These are phyloP conservation scores for Crypturellus undulatus DNA, from an alignment of 2,113 vertebrate species.

Conservation along the genomic window DNA sequence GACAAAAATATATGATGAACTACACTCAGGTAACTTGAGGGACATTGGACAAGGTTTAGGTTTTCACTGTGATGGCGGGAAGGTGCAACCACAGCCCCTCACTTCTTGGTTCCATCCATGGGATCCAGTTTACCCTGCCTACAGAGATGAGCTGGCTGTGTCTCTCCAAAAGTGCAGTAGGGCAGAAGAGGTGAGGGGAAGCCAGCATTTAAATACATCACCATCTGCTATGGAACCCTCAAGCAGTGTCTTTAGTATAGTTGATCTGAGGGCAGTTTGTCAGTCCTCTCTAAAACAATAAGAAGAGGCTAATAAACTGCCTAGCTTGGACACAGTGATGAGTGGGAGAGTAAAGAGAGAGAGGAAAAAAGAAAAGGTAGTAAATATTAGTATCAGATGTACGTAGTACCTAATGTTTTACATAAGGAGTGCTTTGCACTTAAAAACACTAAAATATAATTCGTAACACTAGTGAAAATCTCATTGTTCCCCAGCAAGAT, in stretches of 20 bases:
- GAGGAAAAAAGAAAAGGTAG: background rate
- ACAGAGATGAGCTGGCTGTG: background rate
- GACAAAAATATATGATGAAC: background rate
- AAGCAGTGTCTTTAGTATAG: background rate
- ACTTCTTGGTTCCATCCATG: background rate
- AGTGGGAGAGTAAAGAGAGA: background rate
- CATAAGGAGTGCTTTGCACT: background rate
- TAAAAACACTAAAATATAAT: background rate
- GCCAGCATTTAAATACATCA: slow-evolving; percentile 13
- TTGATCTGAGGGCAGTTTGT: slow-evolving; percentile 2
- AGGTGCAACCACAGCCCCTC: background rate
- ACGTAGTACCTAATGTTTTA: background rate
- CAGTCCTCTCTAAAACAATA: background rate
- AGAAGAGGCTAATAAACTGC: slow-evolving; percentile 5
- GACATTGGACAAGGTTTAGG: background rate
- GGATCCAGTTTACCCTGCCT: background rate
- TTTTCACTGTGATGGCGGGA: background rate
- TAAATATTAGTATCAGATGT: background rate
- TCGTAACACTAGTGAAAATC: background rate
- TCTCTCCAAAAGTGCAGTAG: background rate
- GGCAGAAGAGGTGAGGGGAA: slow-evolving; percentile 13
- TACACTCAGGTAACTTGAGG: background rate
- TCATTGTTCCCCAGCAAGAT: background rate
- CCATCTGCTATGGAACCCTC: slow-evolving; percentile 26
- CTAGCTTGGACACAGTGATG: background rate